These are phyloP conservation scores for Drosophila neutralis DNA, from an alignment of 2,888 invertebrate genomes.

Conservation along the genomic window DNA sequence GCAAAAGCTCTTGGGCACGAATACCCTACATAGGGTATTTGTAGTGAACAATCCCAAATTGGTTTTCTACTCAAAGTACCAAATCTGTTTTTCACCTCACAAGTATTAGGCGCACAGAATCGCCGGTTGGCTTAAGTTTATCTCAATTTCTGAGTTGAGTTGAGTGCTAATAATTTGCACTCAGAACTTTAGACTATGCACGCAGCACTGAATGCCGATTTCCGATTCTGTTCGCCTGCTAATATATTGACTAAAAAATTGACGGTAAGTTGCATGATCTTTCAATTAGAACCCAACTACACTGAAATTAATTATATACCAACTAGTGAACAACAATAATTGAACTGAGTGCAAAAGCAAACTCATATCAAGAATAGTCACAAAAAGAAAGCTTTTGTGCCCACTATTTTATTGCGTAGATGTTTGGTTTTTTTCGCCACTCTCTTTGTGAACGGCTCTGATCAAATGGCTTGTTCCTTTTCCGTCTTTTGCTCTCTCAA, in stretches of 20 bases:
- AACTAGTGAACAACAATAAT: neutral
- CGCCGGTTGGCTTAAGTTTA: neutral
- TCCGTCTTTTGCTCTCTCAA: neutral
- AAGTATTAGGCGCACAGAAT: conserved; percentile 1
- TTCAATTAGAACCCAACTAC: neutral
- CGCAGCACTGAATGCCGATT: neutral
- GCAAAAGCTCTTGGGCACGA: neutral
- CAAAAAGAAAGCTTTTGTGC: neutral
- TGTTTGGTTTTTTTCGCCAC: neutral
- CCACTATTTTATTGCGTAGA: neutral
- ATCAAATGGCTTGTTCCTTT: neutral
- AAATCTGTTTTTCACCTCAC: conserved; percentile 2
- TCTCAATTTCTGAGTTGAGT: conserved; percentile 2
- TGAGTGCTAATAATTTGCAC: conserved; percentile 2
- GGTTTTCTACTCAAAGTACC: neutral
- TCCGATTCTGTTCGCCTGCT: neutral
- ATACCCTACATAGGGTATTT: neutral
- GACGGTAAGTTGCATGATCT: neutral
- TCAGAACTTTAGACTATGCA: neutral
- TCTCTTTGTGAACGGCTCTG: neutral
- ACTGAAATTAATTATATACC: neutral
- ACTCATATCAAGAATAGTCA: neutral
- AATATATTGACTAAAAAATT: neutral
- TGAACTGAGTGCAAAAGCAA: neutral
- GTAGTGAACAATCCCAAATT: neutral